A percentile compares a stretch with the other conserved stretches of the same genome.
These are phyloP conservation scores for Trichonephila clavipes DNA, from an alignment of 1,140 invertebrate species.

Conservation along the genomic window DNA sequence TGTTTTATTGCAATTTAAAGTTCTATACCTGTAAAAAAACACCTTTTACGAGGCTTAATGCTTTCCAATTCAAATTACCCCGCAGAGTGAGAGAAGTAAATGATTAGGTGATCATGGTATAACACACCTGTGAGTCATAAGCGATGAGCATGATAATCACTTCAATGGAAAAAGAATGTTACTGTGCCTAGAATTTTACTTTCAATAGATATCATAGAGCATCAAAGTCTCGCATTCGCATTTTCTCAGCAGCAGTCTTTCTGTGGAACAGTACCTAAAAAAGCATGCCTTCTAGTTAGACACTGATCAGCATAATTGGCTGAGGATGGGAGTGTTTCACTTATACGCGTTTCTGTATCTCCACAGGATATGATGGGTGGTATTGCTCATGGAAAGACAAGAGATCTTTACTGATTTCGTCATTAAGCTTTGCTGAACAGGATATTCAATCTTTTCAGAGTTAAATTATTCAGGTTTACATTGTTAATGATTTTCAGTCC, in stretches of 20 bases:
- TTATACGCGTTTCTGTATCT: not conserved
- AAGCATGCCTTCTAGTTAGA: not conserved
- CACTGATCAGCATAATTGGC: not conserved
- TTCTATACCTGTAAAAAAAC: too few species aligned
- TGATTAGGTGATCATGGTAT: not conserved
- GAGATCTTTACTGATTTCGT: slow-evolving; percentile 22
- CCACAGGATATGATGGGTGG: not conserved
- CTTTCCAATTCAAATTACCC: not conserved
- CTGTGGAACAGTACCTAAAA: not conserved
- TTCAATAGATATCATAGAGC: not conserved
- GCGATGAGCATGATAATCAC: not conserved
- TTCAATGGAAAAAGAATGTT: not conserved
- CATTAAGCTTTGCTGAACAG: not conserved
- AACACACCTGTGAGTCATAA: not conserved
- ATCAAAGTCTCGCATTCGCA: not conserved
- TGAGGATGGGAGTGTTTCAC: slow-evolving; percentile 3
- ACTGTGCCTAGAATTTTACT: not conserved
- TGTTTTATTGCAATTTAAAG: too few species aligned
- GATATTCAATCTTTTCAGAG: not conserved
- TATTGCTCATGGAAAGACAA: not conserved
- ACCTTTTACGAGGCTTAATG: not conserved
- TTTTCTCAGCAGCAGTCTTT: not conserved
- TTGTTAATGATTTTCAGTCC: not conserved
- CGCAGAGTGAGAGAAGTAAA: not conserved
- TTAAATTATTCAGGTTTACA: not conserved